phyloP scores from a whole-genome alignment of 2,113 vertebrate species.

The Ochotona princeps region DNA sequence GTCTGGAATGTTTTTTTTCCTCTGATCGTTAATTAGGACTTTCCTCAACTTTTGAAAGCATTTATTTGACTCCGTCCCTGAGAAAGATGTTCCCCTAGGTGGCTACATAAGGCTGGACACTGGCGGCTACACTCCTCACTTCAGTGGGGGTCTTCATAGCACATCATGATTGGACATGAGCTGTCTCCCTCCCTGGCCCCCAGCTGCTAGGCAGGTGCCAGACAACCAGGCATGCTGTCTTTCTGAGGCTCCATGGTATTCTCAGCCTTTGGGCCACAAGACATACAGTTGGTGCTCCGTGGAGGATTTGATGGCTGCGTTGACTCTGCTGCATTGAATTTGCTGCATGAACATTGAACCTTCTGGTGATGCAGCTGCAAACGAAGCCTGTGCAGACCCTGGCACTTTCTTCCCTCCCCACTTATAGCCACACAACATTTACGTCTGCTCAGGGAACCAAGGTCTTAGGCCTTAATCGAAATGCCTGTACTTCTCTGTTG shows the following conservation, averaged over 20 bases:
- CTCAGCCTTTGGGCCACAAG: neutral
- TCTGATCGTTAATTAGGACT: neutral
- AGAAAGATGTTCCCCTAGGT: neutral
- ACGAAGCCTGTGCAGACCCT: neutral
- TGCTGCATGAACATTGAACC: neutral
- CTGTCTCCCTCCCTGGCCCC: too few species aligned
- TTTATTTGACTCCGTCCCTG: neutral
- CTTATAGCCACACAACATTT: neutral
- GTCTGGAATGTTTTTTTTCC: constrained; percentile 23
- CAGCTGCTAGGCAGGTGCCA: neutral
- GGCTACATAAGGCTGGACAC: neutral
- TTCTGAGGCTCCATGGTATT: neutral
- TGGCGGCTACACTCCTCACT: neutral
- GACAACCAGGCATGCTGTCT: neutral
- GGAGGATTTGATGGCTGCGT: neutral
- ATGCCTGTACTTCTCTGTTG: neutral
- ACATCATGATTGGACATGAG: neutral
- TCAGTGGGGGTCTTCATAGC: neutral
- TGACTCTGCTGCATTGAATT: neutral
- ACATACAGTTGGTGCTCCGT: neutral
- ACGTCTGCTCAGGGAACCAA: neutral
- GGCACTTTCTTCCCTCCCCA: neutral
- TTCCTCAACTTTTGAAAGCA: neutral
- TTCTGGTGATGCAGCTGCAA: neutral
- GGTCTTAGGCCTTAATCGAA: constrained; percentile 27